Base-by-base conservation (phyloP, 2,888 invertebrate genomes). In the Ichneumoninae sp. region DNA sequence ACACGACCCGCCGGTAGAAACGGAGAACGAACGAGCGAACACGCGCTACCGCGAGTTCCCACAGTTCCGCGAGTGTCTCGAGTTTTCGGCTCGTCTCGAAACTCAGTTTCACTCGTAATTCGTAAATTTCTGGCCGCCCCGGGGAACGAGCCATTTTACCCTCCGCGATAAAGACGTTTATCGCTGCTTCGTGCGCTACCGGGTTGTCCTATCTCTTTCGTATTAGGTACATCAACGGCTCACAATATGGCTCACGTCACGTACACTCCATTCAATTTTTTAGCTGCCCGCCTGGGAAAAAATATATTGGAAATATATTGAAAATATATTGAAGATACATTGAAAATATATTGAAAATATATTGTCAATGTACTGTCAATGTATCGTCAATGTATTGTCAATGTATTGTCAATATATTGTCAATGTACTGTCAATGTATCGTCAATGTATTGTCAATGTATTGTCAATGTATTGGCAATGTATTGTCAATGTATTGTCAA, bases 101-200 rank as follows among this genome's bases (percentile, higher is more conserved):
- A 63, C 30, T 33, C 30, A 6, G 30, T 57, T 57, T 57, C 57
- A 57, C 57, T 57, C 63, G 63, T 63, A 81, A 85, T 81, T 85
- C 84, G 81, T 81, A 81, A 84, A 69, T 74, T 77, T 66, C 40
- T 19, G 13, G 66, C 22, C 19, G 57, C 22, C 47, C 22, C 81
- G 65, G 60, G 50, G n/a, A 68, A 47, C 40, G 71, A 81, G 76
- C 22, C 66, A 40, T 60, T 76, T 81, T 60, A 40, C 71, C 30
- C 60, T 50, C 33, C 47, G 66, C 68, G 57, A 74, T 47, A 54
- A 69, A 69, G 81, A 85, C 81, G 78, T 85, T 81, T 85, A 85
- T 85, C 69, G 81, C 81, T 44, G 54, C 36, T 85, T 85, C 84
- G 84, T 85, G 84, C 57, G 84, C 84, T 85, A 85, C 84, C 81